Evolutionary conservation across 2,888 invertebrate species (phyloP).

Genomic region (Pollenia labialis): DNA sequence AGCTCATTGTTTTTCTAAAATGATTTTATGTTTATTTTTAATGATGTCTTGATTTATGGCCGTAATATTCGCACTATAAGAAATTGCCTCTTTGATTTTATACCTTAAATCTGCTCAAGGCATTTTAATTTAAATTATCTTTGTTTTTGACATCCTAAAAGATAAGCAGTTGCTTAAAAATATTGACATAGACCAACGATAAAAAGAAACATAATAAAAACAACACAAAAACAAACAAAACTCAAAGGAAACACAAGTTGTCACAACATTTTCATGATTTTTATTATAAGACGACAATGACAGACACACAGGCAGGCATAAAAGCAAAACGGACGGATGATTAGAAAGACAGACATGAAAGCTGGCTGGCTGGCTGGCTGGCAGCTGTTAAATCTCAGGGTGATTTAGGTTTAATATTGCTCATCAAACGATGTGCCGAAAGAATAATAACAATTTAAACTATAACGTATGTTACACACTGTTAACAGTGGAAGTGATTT

Average conservation of each 20-base stretch:
- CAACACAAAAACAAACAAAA: neutral
- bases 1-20: no score
- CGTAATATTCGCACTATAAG: neutral
- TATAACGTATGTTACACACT: neutral
- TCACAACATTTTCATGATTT: neutral
- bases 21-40: neutral
- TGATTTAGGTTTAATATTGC: slow-evolving; percentile 42
- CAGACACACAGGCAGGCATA: neutral
- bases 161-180: neutral
- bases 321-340: no score
- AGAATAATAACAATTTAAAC: neutral
- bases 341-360: neutral
- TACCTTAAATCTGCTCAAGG: neutral
- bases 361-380: slow-evolving; percentile 2
- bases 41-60: neutral
- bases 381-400: slow-evolving; percentile 50
- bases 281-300: neutral
- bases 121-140: neutral
- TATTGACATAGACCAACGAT: neutral
- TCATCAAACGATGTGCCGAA: slow-evolving; percentile 11
- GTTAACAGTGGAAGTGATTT: neutral
- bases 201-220: neutral
- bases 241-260: neutral
- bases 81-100: neutral
- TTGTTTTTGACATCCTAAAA: neutral